These are phyloP conservation scores for Apotomis betuletana DNA, from an alignment of 2,888 invertebrate species.

Conservation along the genomic window DNA sequence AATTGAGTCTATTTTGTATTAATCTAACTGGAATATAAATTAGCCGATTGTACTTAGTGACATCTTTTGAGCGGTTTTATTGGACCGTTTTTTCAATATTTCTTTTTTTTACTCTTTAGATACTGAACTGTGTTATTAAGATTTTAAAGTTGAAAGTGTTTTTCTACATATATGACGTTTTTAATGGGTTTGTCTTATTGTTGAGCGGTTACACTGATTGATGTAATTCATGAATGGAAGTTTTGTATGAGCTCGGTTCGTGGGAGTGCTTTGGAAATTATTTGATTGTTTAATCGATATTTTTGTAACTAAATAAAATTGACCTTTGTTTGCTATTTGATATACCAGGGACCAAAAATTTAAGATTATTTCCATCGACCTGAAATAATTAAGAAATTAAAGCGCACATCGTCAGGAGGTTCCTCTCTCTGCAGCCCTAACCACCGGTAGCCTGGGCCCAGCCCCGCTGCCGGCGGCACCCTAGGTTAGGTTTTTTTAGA, in stretches of 20 bases:
- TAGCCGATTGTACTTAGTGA: slow-evolving; percentile 46
- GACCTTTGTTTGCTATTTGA: no score
- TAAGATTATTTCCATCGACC: no score
- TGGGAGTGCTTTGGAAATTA: background rate
- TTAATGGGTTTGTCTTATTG: background rate
- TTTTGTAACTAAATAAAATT: background rate
- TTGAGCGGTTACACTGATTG: slow-evolving; percentile 3
- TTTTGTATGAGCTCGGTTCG: slow-evolving; percentile 12
- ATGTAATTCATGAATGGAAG: slow-evolving; percentile 16
- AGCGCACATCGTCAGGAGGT: no score
- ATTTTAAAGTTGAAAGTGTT: background rate
- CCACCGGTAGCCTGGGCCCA: no score
- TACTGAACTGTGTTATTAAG: background rate
- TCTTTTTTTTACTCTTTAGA: background rate
- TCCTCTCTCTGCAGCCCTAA: no score
- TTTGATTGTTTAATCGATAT: background rate
- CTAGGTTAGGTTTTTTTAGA: no score
- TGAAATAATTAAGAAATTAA: no score
- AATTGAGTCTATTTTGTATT: background rate
- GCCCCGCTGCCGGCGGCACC: no score
- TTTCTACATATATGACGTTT: background rate
- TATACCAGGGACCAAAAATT: no score
- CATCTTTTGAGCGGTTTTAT: slow-evolving; percentile 23
- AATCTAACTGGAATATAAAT: background rate
- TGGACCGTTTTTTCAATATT: background rate